Conservation (phyloP, 2,113 vertebrate species). For the Macquaria ambigua region DNA sequence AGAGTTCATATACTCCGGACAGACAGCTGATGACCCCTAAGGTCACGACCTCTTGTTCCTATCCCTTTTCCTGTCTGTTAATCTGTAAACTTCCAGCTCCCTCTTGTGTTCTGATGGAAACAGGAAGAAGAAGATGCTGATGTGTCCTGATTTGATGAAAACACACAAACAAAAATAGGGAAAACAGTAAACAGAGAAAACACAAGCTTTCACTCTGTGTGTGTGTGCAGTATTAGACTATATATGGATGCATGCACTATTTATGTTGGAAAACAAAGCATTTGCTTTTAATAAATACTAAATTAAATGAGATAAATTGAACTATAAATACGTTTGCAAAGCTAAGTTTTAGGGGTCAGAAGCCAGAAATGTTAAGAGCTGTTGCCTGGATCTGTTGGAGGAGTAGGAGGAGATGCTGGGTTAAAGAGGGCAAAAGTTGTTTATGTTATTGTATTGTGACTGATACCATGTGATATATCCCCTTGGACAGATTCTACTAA, state of each 20-base stretch:
- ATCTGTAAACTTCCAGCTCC: slow-evolving; percentile 49
- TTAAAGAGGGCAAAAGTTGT: not conserved
- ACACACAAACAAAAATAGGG: slow-evolving; percentile 1
- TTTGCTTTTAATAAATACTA: not conserved
- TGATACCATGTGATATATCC: not conserved
- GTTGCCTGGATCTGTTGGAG: slow-evolving; percentile 7
- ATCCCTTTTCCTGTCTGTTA: slow-evolving; percentile 73
- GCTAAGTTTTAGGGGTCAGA: not conserved
- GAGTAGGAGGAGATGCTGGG: not conserved
- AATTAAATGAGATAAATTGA: not conserved
- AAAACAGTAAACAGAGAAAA: slow-evolving; percentile 4
- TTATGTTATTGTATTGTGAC: slow-evolving; percentile 11
- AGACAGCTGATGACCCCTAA: slow-evolving; percentile 61
- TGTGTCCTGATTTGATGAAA: slow-evolving; percentile 29
- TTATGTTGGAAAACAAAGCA: not conserved
- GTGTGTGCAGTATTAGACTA: not conserved
- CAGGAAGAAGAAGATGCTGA: slow-evolving; percentile 42
- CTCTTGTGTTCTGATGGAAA: slow-evolving; percentile 48
- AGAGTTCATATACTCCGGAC: slow-evolving; percentile 17
- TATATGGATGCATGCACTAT: not conserved
- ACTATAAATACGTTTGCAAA: not conserved
- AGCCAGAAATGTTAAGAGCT: slow-evolving; percentile 9
- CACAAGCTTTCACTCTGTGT: not conserved
- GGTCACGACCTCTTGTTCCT: slow-evolving; percentile 63
- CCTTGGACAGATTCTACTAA: not conserved